These are phyloP conservation scores for Drosophila paranaensis DNA, from an alignment of 2,888 invertebrate genomes.

Conservation along the genomic window DNA sequence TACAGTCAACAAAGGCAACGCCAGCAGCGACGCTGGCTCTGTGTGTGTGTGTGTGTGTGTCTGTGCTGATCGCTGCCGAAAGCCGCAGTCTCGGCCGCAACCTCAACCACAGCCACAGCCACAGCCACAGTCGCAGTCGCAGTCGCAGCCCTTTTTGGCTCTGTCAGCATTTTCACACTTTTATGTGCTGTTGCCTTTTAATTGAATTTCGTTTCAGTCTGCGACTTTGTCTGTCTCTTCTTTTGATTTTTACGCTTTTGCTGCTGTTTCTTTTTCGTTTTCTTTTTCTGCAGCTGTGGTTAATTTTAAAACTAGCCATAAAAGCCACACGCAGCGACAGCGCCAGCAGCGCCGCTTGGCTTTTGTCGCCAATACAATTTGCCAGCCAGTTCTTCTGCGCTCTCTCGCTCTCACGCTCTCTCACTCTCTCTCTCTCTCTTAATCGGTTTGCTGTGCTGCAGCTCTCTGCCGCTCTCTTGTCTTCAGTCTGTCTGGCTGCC, in stretches of 20 bases:
- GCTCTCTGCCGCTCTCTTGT: constrained; percentile 11
- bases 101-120: constrained; percentile 21
- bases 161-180: constrained; percentile 73
- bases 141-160: constrained; percentile 53
- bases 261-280: not conserved
- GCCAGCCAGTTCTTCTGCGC: constrained; percentile 50
- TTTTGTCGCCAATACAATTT: constrained; percentile 66
- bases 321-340: constrained; percentile 66
- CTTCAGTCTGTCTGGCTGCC: constrained; percentile 42
- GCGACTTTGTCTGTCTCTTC: constrained; percentile 56
- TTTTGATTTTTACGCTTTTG: constrained; percentile 23
- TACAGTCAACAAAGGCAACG: constrained; percentile 62
- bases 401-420: not conserved
- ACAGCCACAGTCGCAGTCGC: not conserved
- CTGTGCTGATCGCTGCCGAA: constrained; percentile 49
- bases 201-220: constrained; percentile 73
- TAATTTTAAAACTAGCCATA: constrained; percentile 79
- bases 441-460: constrained; percentile 3
- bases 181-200: constrained; percentile 73
- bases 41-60: constrained; percentile 24
- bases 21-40: constrained; percentile 27
- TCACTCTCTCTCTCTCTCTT: constrained; percentile 13
- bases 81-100: constrained; percentile 42
- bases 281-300: constrained; percentile 62
- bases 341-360: constrained; percentile 49